phyloP scores from a whole-genome alignment of 2,797 vertebrate genomes.

The Pangasius mekongensis region DNA sequence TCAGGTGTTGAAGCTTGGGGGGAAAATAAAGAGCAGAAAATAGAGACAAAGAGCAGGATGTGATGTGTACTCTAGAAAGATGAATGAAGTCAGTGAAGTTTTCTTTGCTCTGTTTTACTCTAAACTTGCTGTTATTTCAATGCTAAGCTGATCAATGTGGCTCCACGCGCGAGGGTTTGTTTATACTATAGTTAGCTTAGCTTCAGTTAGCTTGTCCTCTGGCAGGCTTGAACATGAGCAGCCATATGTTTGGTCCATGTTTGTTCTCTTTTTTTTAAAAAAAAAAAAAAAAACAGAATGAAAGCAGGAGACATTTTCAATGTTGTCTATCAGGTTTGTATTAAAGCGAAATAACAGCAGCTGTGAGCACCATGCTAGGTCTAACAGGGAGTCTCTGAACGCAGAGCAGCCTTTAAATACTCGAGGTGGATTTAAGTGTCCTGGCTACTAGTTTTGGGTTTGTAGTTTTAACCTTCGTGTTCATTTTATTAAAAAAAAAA shows the following conservation, averaged over 20 bases:
- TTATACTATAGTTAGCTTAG: constrained; percentile 37
- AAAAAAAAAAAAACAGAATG: not conserved
- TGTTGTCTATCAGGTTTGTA: not conserved
- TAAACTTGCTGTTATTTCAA: not conserved
- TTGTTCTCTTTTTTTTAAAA: not conserved
- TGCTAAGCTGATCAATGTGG: not conserved
- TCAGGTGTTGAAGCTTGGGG: not conserved
- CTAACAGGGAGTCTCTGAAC: not conserved
- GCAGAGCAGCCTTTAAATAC: not conserved
- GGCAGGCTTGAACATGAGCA: not conserved
- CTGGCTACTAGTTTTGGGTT: not conserved
- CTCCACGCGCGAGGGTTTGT: constrained; percentile 21
- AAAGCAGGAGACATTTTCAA: not conserved
- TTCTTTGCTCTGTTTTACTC: not conserved
- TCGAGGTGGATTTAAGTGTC: not conserved
- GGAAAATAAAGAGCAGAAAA: not conserved
- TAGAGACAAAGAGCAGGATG: constrained; percentile 18
- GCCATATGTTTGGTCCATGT: not conserved
- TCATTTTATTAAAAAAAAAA: not conserved
- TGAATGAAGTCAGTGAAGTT: not conserved
- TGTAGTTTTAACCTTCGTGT: not conserved
- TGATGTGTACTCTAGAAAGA: not conserved
- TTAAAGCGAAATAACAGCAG: not conserved
- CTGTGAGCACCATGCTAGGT: not conserved
- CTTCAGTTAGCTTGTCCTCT: constrained; percentile 29